Evolutionary conservation across 2,888 invertebrate species (phyloP), one percentile per base, ranked within the genome.

Genomic region (Ochlodes sylvanus): DNA sequence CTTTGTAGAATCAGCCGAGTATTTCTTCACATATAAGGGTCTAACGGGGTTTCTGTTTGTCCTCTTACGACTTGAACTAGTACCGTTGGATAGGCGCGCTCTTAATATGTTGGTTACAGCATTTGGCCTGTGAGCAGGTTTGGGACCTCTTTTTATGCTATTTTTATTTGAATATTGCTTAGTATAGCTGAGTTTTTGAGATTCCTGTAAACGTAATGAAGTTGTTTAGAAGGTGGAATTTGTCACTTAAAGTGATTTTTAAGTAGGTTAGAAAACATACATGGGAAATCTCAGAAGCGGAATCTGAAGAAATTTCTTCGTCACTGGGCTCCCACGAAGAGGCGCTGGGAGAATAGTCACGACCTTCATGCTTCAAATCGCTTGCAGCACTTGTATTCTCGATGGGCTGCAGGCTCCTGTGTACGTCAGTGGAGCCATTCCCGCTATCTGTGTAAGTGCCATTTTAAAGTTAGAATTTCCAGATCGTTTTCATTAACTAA

Each of bases 291-390:
- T 63, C 68, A 57, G 63, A 68, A 1, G 27, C 44, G 2, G 68
- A 87, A 9, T 79, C 83, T 10, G 82, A 83, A 1, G 79, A 67
- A 38, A 19, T 21, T 34, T 67, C 67, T 0, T 84, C 82, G n/a
- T 83, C 86, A 47, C 86, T 86, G 0, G 90, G 90, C 19, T 76
- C 84, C 91, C 91, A 91, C 0, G 86, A 87, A 0, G 90, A 88
- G 0, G 77, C 85, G 63, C 90, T 89, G 1, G 85, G 81, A 0
- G 88, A 87, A 72, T 75, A 90, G 69, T 89, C 90, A 10, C 74
- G 73, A 0, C 75, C 75, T 15, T 87, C 87, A 2, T 81, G 79
- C 15, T 69, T 52, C 19, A 38, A 66, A 2, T 80, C 79, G 63
- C 80, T 47, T 10, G 50, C 85, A 9, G 77, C 75, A 19, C 70